Base-by-base conservation (phyloP, 2,888 invertebrate genomes). In the Pheosia gnoma region DNA sequence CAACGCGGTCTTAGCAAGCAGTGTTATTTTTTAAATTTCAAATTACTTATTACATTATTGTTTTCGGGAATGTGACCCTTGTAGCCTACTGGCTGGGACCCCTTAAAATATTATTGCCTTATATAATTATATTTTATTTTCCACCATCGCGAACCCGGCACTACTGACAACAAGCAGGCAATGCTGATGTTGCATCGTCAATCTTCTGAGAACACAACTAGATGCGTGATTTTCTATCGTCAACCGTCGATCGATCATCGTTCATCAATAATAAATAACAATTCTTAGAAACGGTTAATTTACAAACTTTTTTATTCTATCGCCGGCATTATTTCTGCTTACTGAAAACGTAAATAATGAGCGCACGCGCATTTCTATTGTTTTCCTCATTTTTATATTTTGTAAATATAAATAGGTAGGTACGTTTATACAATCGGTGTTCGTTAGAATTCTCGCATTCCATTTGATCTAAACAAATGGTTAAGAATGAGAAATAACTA, bases 371-470 rank as follows among this genome's bases (percentile, higher is more conserved):
- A 65, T 72, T 73, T 74, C 77, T 72, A 85, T 86, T 84, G 85
- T 83, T 85, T 83, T 85, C 80, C 79, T 79, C 71, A 59, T 67
- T 75, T 77, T 79, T 80, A 75, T 73, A 75, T 47, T 25, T 70
- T 77, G 79, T 84, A 85, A 84, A 84, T 84, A 85, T 85, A 85
- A 83, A 87, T 86, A 86, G 81, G 77, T 77, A 78, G 66, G 25
- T 25, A 25, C 70, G 68, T 75, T 69, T 61, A 70, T 62, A 80
- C 80, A 82, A 80, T 79, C 75, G 70, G 57, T 60, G 54, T 47
- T 47, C 47, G 25, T 11, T n/a, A 47, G 47, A 68, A 66, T 64
- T 25, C 60, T 7, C 58, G 55, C 68, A 68, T 66, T 62, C 64
- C 63, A 6, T 4, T 47, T n/a, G 62, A 66, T 65, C 47, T 64